Conservation (phyloP, 1,140 invertebrate genomes). For the Zaprionus camerounensis region DNA sequence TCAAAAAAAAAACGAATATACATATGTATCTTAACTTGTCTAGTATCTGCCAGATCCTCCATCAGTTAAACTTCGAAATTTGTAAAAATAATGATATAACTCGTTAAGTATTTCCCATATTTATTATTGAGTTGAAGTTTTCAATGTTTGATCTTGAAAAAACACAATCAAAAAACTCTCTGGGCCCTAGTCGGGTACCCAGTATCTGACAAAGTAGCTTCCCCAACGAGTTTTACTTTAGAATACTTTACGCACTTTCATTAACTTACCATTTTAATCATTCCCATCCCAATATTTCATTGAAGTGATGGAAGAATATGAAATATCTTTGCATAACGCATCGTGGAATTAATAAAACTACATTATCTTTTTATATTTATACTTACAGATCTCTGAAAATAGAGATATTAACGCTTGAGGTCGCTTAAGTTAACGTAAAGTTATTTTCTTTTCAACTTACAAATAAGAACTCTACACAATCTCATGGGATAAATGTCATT, state of each 20-base stretch:
- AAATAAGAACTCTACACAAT: not conserved
- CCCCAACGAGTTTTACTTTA: too few species aligned
- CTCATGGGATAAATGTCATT: constrained; percentile 1
- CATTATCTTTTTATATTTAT: not conserved
- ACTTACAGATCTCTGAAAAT: constrained; percentile 5
- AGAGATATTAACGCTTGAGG: not conserved
- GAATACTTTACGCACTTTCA: not conserved
- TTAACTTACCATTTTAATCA: not conserved
- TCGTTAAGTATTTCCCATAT: too few species aligned
- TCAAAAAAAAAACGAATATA: too few species aligned
- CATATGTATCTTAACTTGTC: too few species aligned
- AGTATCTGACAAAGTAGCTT: too few species aligned
- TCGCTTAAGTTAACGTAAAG: not conserved
- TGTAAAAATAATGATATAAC: too few species aligned
- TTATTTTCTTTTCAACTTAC: not conserved
- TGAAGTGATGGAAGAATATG: not conserved
- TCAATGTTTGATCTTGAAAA: not conserved
- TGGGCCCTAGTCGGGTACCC: too few species aligned
- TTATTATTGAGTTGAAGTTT: too few species aligned
- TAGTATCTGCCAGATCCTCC: too few species aligned
- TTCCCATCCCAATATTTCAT: not conserved
- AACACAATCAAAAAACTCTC: not conserved
- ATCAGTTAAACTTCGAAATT: too few species aligned
- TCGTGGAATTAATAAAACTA: not conserved
- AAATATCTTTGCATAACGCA: not conserved